Conservation (phyloP, 2,888 invertebrate species). For the Iphiclides podalirius region DNA sequence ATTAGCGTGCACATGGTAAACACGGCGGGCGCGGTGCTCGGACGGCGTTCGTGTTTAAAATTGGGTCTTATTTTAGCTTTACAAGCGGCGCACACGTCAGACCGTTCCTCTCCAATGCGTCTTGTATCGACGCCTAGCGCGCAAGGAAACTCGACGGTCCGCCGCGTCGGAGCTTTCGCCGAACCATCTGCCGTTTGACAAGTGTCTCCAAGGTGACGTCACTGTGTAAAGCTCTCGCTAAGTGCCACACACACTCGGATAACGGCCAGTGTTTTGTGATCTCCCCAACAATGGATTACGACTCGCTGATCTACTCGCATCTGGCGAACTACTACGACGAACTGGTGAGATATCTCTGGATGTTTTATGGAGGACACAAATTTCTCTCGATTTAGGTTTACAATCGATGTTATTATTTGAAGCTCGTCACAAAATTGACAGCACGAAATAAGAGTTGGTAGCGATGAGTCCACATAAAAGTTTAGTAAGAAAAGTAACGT, state of each 20-base stretch:
- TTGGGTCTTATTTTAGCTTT: conserved; percentile 81
- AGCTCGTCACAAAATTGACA: too few relatives aligned
- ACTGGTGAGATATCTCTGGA: conserved; percentile 66
- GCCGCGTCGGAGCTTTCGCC: neutral
- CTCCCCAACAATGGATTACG: conserved; percentile 80
- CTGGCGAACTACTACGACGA: conserved; percentile 83
- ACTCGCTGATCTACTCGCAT: conserved; percentile 82
- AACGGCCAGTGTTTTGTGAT: conserved; percentile 29
- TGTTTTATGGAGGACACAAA: conserved; percentile 2
- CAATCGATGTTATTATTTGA: too few relatives aligned
- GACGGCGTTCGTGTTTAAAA: conserved; percentile 79
- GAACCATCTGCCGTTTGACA: neutral
- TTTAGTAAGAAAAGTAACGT: too few relatives aligned
- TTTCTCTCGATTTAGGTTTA: too few relatives aligned
- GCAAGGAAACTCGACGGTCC: conserved; percentile 30
- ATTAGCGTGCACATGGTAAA: conserved; percentile 37
- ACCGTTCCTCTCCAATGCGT: conserved; percentile 72
- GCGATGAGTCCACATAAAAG: too few relatives aligned
- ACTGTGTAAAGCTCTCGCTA: conserved; percentile 10
- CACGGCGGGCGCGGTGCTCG: conserved; percentile 48
- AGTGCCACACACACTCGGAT: conserved; percentile 16
- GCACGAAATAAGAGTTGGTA: too few relatives aligned
- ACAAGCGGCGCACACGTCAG: conserved; percentile 76
- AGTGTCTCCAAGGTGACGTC: conserved; percentile 14
- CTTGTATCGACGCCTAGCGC: conserved; percentile 67